Evolutionary conservation across 30 jellyfish, hydroid and myxozoan species (phyloP).

Genomic region (Chironex yamaguchii): DNA sequence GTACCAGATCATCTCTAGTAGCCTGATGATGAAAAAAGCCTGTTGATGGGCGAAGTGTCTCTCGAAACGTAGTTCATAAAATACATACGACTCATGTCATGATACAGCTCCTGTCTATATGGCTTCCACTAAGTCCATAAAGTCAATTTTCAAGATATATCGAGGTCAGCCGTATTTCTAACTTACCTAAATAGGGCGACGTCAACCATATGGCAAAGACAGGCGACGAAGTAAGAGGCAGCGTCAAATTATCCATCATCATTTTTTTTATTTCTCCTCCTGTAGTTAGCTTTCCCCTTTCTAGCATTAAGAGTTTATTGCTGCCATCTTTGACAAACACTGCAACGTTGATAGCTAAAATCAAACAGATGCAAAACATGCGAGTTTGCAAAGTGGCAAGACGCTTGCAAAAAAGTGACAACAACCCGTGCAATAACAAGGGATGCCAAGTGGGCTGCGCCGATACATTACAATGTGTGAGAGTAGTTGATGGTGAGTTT

Average conservation of each 20-base stretch:
- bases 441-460: no score
- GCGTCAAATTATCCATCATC: conserved; percentile 79
- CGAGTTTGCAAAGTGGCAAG: no score
- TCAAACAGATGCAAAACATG: no score
- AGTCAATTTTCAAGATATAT: no score
- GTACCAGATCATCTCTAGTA: no score
- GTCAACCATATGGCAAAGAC: conserved; percentile 92
- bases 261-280: conserved; percentile 89
- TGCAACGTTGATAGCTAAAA: conserved; percentile 86
- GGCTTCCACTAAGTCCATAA: not conserved
- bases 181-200: conserved; percentile 92
- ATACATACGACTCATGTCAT: not conserved
- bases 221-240: conserved; percentile 64
- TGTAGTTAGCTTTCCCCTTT: conserved; percentile 84
- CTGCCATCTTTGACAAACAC: conserved; percentile 93
- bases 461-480: no score
- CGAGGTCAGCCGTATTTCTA: not conserved
- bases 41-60: no score
- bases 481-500: no score
- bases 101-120: not conserved
- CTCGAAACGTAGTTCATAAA: no score
- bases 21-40: no score
- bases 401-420: no score
- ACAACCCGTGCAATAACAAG: no score
- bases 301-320: conserved; percentile 66